A percentile compares a stretch with the other conserved stretches of the same genome.
Evolutionary conservation across 2,113 vertebrate genomes (phyloP).

Genomic region (Crotalus viridis): DNA sequence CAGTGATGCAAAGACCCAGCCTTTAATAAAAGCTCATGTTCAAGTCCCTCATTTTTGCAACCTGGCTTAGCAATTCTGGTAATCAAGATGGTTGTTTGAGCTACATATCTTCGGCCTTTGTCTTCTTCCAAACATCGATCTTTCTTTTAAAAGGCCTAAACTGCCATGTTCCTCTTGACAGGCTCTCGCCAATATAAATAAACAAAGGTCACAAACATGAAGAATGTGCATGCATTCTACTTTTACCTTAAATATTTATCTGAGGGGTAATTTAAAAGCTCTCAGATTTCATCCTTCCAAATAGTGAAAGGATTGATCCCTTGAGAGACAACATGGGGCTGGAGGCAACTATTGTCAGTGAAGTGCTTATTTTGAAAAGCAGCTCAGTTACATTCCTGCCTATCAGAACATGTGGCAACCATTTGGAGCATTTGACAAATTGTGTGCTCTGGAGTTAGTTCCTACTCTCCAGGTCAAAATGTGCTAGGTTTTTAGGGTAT

Average conservation of each 20-base stretch:
- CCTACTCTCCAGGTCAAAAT: not conserved
- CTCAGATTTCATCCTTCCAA: not conserved
- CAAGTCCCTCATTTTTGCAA: not conserved
- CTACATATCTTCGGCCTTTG: too few species aligned
- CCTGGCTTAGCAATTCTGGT: not conserved
- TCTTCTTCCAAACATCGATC: not conserved
- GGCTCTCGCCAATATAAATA: constrained; percentile 21
- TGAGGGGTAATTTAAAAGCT: not conserved
- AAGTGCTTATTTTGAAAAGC: constrained; percentile 11
- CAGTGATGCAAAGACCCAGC: not conserved
- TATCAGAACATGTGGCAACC: not conserved
- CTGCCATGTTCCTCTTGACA: not conserved
- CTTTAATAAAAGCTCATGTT: not conserved
- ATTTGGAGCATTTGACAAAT: not conserved
- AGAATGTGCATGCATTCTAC: not conserved
- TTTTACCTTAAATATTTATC: not conserved
- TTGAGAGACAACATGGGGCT: not conserved
- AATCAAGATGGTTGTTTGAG: not conserved
- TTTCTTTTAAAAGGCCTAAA: not conserved
- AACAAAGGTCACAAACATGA: constrained; percentile 13
- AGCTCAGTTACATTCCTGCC: not conserved
- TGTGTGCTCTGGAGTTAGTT: not conserved
- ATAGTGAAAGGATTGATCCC: constrained; percentile 2
- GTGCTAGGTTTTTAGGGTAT: not conserved
- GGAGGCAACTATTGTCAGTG: not conserved